phyloP scores from a whole-genome alignment of 2,113 vertebrate species.

The Xiphophorus couchianus region DNA sequence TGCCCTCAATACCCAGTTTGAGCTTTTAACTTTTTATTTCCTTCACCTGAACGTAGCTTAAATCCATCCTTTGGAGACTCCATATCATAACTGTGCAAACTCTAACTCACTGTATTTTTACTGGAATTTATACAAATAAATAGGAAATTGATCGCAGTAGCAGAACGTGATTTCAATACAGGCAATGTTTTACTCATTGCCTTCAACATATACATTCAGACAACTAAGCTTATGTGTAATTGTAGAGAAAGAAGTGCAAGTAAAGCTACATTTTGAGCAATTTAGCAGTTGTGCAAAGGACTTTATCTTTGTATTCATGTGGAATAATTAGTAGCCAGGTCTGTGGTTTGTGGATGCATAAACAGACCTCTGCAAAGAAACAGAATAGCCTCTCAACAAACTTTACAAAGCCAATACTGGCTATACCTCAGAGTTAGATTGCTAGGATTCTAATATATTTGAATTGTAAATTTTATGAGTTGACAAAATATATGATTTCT shows the following conservation, averaged over 20 bases:
- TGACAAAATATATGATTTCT: not conserved
- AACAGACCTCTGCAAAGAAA: constrained; percentile 37
- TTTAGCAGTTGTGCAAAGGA: constrained; percentile 15
- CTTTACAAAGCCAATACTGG: not conserved
- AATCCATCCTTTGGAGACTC: no score
- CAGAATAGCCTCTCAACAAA: not conserved
- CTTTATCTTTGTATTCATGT: constrained; percentile 41
- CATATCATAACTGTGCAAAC: no score
- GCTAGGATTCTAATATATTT: not conserved
- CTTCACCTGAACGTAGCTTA: no score
- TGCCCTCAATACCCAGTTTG: no score
- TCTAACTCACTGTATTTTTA: no score
- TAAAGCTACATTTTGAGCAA: constrained; percentile 11
- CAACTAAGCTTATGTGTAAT: not conserved
- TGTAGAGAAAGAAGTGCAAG: constrained; percentile 4
- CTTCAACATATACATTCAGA: not conserved
- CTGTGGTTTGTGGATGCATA: constrained; percentile 41
- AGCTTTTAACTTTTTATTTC: not conserved
- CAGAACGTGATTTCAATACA: no score
- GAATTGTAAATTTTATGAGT: not conserved
- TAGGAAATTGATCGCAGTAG: no score
- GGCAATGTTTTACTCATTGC: not conserved
- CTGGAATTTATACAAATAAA: no score
- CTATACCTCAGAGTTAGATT: not conserved
- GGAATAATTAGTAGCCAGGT: constrained; percentile 50